Evolutionary conservation across 2,888 invertebrate species (phyloP), one percentile per base, ranked within the genome.

Genomic region (Antheraea assamensis): DNA sequence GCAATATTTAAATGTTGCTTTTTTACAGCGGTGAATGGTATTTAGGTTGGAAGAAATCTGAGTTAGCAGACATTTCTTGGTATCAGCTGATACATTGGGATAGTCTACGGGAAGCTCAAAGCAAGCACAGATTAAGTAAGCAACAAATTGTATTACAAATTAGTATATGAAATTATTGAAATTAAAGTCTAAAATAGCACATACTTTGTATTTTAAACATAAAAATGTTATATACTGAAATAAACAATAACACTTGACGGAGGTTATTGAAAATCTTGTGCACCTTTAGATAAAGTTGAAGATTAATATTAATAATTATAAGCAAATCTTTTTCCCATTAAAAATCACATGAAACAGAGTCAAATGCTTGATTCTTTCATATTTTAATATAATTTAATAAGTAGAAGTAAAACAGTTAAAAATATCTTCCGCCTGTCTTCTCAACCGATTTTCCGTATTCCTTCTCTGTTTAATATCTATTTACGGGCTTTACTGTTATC

Each of bases 41-140:
- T 92, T 96, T 99, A 92, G 99, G 99, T 76, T 98, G 98, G 95
- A 97, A 96, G 82, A 97, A 98, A 88, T 95, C 96, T n/a, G 98
- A 98, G 85, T 95, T 99, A 73, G 96, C 97, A 85, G 98, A 98
- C 76, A 96, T 97, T 70, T 99, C 99, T 27, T 99, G 99, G 99
- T 99, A 99, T 90, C 98, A 98, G 90, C 96, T 99, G 78, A 96
- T 99, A 78, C 99, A 99, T 87, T 99, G 99, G 96, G 99, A 99
- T 82, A 98, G 98, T 92, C 96, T 99, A 90, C 96, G 98, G 82
- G 99, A 99, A 92, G 98, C 99, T 61, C 98, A 99, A 90, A 98
- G 97, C 88, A 99, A 99, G 94, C 99, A 99, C 95, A 96, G 98
- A 90, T 95, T 98, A 92, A 97, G 98, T 99, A 95, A 97, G 98